Evolutionary conservation across 2,888 invertebrate genomes (phyloP).

Genomic region (Enchytraeus crypticus): DNA sequence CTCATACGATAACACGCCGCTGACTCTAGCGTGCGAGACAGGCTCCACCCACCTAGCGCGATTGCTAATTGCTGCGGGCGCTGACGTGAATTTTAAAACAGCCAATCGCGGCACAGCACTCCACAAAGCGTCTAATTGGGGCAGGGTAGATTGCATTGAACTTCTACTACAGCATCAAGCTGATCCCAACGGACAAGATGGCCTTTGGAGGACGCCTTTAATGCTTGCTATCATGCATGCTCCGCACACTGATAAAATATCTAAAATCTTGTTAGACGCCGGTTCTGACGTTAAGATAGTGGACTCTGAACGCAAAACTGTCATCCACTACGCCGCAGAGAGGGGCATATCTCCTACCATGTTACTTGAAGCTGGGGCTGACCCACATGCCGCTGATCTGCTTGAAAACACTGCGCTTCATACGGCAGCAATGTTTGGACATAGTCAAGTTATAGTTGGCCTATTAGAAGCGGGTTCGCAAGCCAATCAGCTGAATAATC

Average conservation of each 20-base stretch:
- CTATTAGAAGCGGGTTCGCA: constrained; percentile 15
- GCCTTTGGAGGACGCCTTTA: constrained; percentile 17
- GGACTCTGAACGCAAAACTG: constrained; percentile 14
- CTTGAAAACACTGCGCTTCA: constrained; percentile 46
- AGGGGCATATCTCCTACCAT: constrained; percentile 17
- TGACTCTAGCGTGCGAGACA: constrained; percentile 19
- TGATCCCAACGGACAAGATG: constrained; percentile 17
- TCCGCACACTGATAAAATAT: constrained; percentile 10
- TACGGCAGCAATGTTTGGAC: constrained; percentile 17
- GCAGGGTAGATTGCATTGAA: constrained; percentile 16
- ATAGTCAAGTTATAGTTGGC: constrained; percentile 2
- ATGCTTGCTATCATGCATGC: constrained; percentile 22
- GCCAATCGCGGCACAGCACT: constrained; percentile 17
- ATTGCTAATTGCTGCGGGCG: constrained; percentile 16
- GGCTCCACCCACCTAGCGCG: constrained; percentile 8
- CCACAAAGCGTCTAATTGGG: constrained; percentile 25
- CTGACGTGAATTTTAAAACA: constrained; percentile 5
- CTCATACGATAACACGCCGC: constrained; percentile 22
- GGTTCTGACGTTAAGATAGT: constrained; percentile 17
- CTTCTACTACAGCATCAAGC: constrained; percentile 14
- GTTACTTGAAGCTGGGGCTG: constrained; percentile 41
- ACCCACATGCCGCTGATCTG: constrained; percentile 35
- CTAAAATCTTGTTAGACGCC: constrained; percentile 13
- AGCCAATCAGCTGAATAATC: constrained; percentile 12
- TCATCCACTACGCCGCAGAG: constrained; percentile 18